phyloP scores from a whole-genome alignment of 2,888 invertebrate species.

The Pammene fasciana region DNA sequence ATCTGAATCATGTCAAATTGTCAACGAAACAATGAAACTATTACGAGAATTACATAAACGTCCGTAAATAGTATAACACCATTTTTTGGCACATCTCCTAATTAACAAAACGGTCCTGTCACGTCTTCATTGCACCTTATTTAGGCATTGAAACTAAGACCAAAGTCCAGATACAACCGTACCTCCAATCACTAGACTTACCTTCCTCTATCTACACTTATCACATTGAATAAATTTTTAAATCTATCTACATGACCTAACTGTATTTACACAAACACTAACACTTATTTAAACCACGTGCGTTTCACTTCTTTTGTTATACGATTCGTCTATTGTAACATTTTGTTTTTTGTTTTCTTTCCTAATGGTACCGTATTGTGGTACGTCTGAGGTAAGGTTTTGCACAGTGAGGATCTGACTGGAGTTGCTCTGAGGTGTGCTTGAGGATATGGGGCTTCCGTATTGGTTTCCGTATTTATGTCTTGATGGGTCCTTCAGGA shows the following conservation, averaged over 20 bases:
- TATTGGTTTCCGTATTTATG: constrained; percentile 83
- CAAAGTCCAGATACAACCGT: constrained; percentile 2
- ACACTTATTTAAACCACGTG: constrained; percentile 65
- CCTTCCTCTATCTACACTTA: constrained; percentile 49
- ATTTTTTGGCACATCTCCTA: neutral
- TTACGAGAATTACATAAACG: too few relatives aligned
- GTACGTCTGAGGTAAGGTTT: constrained; percentile 78
- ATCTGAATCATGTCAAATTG: neutral
- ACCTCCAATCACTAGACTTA: constrained; percentile 5
- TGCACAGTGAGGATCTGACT: constrained; percentile 85
- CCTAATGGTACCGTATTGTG: constrained; percentile 80
- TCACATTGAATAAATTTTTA: constrained; percentile 76
- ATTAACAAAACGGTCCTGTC: neutral
- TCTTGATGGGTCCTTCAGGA: constrained; percentile 85
- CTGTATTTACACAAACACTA: constrained; percentile 67
- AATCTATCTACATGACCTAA: constrained; percentile 76
- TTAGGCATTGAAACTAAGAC: constrained; percentile 4
- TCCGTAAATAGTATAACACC: neutral
- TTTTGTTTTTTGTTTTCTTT: constrained; percentile 81
- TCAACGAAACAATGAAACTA: too few relatives aligned
- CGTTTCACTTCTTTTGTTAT: constrained; percentile 74
- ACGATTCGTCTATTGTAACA: constrained; percentile 78
- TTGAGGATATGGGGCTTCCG: constrained; percentile 74
- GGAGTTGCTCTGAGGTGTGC: constrained; percentile 73
- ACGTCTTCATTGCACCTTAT: neutral